Base-by-base conservation (phyloP, 2,888 invertebrate genomes). In the Phorcus lineatus region DNA sequence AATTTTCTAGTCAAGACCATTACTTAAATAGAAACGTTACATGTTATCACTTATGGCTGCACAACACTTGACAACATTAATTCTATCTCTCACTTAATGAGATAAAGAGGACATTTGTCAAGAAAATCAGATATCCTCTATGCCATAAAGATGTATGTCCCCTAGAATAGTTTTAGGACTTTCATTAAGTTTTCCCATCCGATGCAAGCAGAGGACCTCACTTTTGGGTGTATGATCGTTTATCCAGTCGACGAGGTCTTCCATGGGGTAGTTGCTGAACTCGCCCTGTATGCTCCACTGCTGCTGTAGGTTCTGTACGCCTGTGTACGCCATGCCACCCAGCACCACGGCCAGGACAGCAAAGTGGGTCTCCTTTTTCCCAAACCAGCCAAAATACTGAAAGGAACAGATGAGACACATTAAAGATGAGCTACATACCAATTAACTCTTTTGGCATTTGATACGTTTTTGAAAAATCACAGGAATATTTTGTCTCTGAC, bases 161-260 rank as follows among this genome's bases (percentile, higher is more conserved):
- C n/a, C n/a, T 36, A 36, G 7, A 36, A 36, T 36, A 7, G 36
- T 36, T 7, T 36, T 36, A 36, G 47, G 13, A 47, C 47, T 53
- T 17, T 28, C 16, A n/a, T n/a, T n/a, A n/a, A n/a, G n/a, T 54
- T 52, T 2, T 16, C 4, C 7, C 0, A 31, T 13, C n/a, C 9
- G 7, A 1, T 1, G 47, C 11, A 11, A 1, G 13, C 47, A 36
- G 11, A 47, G 47, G 47, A 47, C 4, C 88, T 80, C 85, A 91
- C 93, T 94, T 75, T 93, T 92, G 2, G 94, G 94, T 36, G 92
- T 96, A 83, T 95, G 95, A 0, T 93, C 89, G 74, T 95, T 94
- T 77, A 97, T 95, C 97, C 97, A 97, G 66, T 95, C 94, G 57
- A 97, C 94, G 83, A 97, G 93, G 87, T 96, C 95, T 90, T 97